Evolutionary conservation across 2,113 vertebrate genomes (phyloP).

Genomic region (Podilymbus podiceps): DNA sequence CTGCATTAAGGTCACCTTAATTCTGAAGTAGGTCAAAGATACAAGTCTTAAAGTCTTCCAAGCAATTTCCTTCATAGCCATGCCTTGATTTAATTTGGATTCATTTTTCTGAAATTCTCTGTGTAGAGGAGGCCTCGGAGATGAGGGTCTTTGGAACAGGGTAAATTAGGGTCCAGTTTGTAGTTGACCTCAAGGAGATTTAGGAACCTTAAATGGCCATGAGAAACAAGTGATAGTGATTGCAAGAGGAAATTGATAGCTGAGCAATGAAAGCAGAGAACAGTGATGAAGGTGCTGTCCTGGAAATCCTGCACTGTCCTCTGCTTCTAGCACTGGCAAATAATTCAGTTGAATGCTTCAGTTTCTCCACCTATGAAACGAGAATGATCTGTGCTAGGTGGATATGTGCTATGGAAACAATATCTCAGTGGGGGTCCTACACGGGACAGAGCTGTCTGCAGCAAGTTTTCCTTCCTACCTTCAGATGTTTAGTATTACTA

Average conservation of each 20-base stretch:
- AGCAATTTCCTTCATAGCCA: accelerated
- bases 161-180: background rate
- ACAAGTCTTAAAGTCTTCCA: background rate
- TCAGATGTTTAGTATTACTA: background rate
- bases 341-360: background rate
- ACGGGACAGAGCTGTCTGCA: background rate
- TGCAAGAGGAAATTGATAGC: background rate
- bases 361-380: background rate
- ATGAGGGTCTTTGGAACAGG: background rate
- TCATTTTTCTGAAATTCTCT: background rate
- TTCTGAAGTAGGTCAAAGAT: background rate
- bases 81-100: background rate
- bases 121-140: background rate
- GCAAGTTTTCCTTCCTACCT: background rate
- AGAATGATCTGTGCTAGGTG: accelerated
- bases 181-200: background rate
- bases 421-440: too few relatives aligned
- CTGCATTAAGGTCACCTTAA: background rate
- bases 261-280: background rate
- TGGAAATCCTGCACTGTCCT: background rate
- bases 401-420: background rate
- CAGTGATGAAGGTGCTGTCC: background rate
- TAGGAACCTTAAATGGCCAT: background rate
- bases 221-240: background rate
- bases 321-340: background rate